Conservation (phyloP, 2,113 vertebrate species). For the Nannobrachium achirus region DNA sequence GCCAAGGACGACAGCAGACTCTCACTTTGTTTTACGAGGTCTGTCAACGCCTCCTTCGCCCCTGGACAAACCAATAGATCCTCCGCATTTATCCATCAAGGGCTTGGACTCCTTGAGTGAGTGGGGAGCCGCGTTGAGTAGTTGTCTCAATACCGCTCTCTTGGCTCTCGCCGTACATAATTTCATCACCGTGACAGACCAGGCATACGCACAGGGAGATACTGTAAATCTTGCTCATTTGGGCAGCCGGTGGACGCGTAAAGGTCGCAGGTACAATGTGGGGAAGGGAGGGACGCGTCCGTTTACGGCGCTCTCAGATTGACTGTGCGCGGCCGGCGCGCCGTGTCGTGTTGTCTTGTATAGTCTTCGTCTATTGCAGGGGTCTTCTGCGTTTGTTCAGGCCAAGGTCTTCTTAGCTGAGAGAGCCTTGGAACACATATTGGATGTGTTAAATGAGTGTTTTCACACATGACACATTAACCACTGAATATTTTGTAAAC, state of each 20-base stretch:
- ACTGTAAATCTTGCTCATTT: too few relatives aligned
- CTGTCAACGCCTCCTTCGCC: constrained; percentile 40
- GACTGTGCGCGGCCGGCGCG: too few relatives aligned
- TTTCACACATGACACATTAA: too few relatives aligned
- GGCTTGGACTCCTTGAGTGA: constrained; percentile 31
- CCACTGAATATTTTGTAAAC: too few relatives aligned
- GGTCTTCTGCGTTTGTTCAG: too few relatives aligned
- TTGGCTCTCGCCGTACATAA: constrained; percentile 32
- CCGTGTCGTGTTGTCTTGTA: too few relatives aligned
- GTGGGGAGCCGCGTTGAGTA: constrained; percentile 9
- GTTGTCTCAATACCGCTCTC: constrained; percentile 34
- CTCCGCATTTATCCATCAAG: constrained; percentile 57
- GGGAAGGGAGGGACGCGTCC: neutral
- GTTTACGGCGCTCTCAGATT: too few relatives aligned
- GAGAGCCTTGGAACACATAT: too few relatives aligned
- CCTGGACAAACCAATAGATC: constrained; percentile 50
- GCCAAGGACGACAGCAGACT: constrained; percentile 49
- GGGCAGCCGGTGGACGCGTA: too few relatives aligned
- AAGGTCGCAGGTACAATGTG: constrained; percentile 27
- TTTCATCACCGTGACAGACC: constrained; percentile 25
- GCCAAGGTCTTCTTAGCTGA: too few relatives aligned
- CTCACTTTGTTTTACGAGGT: constrained; percentile 53
- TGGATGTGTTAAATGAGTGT: too few relatives aligned
- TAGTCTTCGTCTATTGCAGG: too few relatives aligned
- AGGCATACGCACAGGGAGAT: constrained; percentile 20